Evolutionary conservation across 2,888 invertebrate species (phyloP).

Genomic region (Cistogaster globosa): DNA sequence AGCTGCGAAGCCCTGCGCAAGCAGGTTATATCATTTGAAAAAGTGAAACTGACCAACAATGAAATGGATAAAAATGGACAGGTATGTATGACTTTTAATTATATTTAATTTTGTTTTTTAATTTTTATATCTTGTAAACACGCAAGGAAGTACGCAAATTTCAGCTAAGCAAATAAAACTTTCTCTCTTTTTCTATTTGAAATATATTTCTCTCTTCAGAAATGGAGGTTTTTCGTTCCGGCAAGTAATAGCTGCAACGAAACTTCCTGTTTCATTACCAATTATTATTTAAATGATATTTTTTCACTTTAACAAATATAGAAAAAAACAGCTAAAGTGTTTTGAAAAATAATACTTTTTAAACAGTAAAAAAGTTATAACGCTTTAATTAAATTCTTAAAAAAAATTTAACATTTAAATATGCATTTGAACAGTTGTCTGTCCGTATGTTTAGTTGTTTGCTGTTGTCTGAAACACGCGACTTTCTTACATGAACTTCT

Average conservation of each 20-base stretch:
- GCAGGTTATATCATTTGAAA: slow-evolving; percentile 98
- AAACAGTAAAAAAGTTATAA: slow-evolving; percentile 4
- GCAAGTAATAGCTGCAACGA: slow-evolving; percentile 15
- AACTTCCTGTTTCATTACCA: slow-evolving; percentile 7
- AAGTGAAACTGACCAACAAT: slow-evolving; percentile 99
- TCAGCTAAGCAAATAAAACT: not conserved
- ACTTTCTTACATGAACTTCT: slow-evolving; percentile 41
- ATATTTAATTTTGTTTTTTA: not conserved
- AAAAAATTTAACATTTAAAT: slow-evolving; percentile 46
- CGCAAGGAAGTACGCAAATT: too few relatives aligned
- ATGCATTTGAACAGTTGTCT: slow-evolving; percentile 33
- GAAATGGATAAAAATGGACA: slow-evolving; percentile 98
- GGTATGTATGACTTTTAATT: slow-evolving; percentile 85
- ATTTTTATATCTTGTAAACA: too few relatives aligned
- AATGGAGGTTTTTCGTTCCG: not conserved
- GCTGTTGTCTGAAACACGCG: slow-evolving; percentile 58
- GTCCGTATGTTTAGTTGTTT: slow-evolving; percentile 36
- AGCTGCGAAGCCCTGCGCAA: slow-evolving; percentile 97
- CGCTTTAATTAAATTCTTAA: slow-evolving; percentile 38
- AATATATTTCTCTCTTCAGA: not conserved
- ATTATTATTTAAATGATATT: not conserved
- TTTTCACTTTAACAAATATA: not conserved
- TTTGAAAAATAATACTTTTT: slow-evolving; percentile 16
- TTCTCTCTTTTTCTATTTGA: not conserved
- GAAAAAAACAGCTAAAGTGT: not conserved